Evolutionary conservation across 2,113 vertebrate genomes (phyloP), one percentile per base, ranked within the genome.

Genomic region (Petromus typicus): DNA sequence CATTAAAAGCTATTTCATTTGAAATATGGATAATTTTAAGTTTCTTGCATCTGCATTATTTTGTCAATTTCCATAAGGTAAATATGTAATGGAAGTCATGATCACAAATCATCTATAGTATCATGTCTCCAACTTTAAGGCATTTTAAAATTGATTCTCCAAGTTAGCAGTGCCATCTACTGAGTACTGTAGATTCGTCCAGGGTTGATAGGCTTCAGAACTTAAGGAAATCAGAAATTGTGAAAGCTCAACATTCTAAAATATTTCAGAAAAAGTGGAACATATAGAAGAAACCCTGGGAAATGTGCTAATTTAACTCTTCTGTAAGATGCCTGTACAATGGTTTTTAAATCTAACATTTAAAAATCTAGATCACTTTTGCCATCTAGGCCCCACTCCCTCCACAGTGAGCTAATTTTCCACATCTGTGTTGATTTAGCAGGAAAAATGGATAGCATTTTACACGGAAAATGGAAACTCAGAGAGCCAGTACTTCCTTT

Each of bases 151-250:
- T 69, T 83, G 13, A 6, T 96, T 98, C 66, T 96, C 95, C 93
- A 91, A 86, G 97, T 96, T 56, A 85, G 96, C n/a, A 96, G 96
- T 98, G 98, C 97, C 98, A 98, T 95, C 98, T 98, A 8, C 97
- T 94, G 64, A 43, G 48, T 6, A 16, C 37, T 81, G 90, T 69
- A 93, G 51, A 83, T 84, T 86, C 69, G 69, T 92, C 5, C 63
- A 25, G 27, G 27, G 94, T 91, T n/a, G 27, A 18, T 86, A 22
- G 59, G 17, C 14, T 32, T 66, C n/a, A 69, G 76, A 84, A 69
- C 2, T 63, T 66, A 71, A 20, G n/a, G 2, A 90, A 71, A 51
- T 63, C 23, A 64, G 37, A 64, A 71, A 66, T 67, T 56, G 83
- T 57, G n/a, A 64, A 85, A 93, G 93, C 17, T 54, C 90, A 87